phyloP scores from a whole-genome alignment of 2,797 vertebrate species.

The Cottoperca gobio region DNA sequence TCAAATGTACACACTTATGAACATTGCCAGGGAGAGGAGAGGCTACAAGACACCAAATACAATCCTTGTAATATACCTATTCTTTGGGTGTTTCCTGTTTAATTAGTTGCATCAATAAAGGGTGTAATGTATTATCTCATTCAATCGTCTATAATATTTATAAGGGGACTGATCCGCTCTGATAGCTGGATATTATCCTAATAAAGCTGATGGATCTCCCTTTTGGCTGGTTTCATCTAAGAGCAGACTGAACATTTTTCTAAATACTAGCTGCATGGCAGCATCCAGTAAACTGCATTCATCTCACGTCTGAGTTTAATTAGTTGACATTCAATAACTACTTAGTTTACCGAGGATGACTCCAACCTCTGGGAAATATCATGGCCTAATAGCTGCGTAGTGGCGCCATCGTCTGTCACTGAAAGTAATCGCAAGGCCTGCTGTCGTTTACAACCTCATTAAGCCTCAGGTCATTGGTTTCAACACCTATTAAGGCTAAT shows the following conservation, averaged over 20 bases:
- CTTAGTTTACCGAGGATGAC: conserved; percentile 71
- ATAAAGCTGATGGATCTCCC: not conserved
- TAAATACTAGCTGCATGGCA: conserved; percentile 37
- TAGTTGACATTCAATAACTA: conserved; percentile 77
- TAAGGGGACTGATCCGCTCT: not conserved
- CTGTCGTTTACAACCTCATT: conserved; percentile 73
- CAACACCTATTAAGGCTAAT: conserved; percentile 78
- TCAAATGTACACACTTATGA: conserved; percentile 1
- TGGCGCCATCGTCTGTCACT: conserved; percentile 93
- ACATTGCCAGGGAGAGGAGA: not conserved
- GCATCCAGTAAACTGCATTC: conserved; percentile 45
- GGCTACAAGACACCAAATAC: not conserved
- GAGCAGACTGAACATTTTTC: not conserved
- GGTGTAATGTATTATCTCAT: not conserved
- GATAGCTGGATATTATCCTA: not conserved
- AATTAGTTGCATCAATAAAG: not conserved
- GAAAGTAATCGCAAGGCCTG: conserved; percentile 76
- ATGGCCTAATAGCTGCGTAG: conserved; percentile 83
- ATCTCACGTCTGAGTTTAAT: conserved; percentile 74
- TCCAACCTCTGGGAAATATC: conserved; percentile 67
- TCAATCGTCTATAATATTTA: not conserved
- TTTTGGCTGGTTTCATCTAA: not conserved
- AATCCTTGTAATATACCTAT: fast-evolving
- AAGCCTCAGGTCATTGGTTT: conserved; percentile 74
- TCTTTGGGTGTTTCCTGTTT: not conserved